Conservation (phyloP, 2,888 invertebrate genomes). For the Rhamnusium bicolor region DNA sequence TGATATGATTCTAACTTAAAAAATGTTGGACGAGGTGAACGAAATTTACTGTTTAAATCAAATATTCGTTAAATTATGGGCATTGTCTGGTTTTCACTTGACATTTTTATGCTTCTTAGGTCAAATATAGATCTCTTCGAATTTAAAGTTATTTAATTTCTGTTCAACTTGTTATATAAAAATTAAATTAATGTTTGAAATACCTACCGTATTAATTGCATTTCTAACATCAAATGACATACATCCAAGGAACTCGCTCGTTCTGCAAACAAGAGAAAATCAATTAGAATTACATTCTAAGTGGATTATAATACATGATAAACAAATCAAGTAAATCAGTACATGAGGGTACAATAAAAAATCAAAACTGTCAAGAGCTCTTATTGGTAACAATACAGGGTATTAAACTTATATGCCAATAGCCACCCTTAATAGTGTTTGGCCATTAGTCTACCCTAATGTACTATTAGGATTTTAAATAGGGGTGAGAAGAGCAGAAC, state of each 20-base stretch:
- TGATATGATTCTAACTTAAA: no score
- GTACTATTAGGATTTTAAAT: neutral
- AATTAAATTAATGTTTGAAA: neutral
- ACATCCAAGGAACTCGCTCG: conserved; percentile 95
- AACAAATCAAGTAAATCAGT: conserved; percentile 27
- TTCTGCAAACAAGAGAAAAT: conserved; percentile 76
- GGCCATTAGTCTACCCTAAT: conserved; percentile 26
- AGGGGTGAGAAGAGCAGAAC: conserved; percentile 17
- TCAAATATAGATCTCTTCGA: no score
- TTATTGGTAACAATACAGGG: conserved; percentile 32
- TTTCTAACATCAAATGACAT: conserved; percentile 92
- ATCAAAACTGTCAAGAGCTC: conserved; percentile 41
- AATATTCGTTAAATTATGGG: no score
- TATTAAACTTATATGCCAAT: conserved; percentile 23
- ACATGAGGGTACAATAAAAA: conserved; percentile 36
- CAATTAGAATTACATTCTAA: conserved; percentile 16
- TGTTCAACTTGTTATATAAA: no score
- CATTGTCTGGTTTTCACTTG: no score
- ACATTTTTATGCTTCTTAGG: no score
- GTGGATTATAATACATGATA: conserved; percentile 6
- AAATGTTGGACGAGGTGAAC: no score
- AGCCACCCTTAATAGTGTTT: conserved; percentile 18
- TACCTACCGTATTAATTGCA: conserved; percentile 81
- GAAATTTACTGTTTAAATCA: no score
- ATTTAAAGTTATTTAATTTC: no score